Conservation (phyloP, 2,797 vertebrate genomes). For the Selene dorsalis region DNA sequence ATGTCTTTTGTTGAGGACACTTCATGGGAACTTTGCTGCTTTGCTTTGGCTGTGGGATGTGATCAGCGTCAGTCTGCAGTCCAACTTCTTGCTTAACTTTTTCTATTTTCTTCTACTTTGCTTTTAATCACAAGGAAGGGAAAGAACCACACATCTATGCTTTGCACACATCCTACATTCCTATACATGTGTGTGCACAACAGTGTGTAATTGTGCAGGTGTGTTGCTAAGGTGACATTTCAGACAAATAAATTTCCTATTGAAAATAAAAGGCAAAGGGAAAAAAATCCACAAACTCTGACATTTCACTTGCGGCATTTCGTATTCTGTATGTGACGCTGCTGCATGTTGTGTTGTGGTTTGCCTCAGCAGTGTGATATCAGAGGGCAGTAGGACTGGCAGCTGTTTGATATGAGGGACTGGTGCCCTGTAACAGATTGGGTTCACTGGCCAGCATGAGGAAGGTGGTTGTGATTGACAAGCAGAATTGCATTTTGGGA, state of each 20-base stretch:
- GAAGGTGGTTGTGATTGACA: constrained; percentile 15
- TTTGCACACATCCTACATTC: background rate
- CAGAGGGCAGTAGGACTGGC: constrained; percentile 43
- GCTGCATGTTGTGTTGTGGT: constrained; percentile 27
- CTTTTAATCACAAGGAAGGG: background rate
- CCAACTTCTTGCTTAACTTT: background rate
- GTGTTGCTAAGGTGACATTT: constrained; percentile 64
- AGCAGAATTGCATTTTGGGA: constrained; percentile 29
- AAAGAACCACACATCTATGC: constrained; percentile 6
- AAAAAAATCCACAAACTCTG: constrained; percentile 65
- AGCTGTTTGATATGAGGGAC: constrained; percentile 46
- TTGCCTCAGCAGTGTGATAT: constrained; percentile 19
- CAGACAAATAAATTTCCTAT: constrained; percentile 46
- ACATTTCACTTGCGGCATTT: constrained; percentile 65
- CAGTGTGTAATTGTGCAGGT: constrained; percentile 6
- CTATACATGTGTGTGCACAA: background rate
- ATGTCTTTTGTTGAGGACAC: background rate
- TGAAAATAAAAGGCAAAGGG: constrained; percentile 30
- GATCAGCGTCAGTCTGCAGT: background rate
- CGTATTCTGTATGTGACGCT: constrained; percentile 24
- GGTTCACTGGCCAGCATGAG: constrained; percentile 37
- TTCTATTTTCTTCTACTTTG: constrained; percentile 6
- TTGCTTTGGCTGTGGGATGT: background rate
- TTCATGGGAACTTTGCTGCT: background rate
- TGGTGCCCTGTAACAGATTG: constrained; percentile 53